A percentile compares a stretch with the other conserved stretches of the same genome.
Evolutionary conservation across 1,140 invertebrate genomes (phyloP).

Genomic region (Lasioglossum baleicum): DNA sequence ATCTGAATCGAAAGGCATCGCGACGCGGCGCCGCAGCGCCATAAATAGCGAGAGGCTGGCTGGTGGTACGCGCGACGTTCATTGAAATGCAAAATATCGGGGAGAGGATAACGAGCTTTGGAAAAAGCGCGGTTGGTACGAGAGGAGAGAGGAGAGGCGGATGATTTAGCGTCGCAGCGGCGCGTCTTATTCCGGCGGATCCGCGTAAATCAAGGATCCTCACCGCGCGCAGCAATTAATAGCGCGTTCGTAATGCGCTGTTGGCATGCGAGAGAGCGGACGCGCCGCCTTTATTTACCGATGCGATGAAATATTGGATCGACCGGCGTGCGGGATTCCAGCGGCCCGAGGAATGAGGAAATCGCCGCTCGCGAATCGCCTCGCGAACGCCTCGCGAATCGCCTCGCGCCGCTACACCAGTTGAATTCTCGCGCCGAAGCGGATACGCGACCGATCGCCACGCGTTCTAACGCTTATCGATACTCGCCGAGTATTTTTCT

Average conservation of each 20-base stretch:
- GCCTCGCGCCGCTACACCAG: not conserved
- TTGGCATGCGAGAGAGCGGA: constrained; percentile 68
- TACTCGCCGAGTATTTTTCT: no score
- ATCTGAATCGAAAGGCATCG: no score
- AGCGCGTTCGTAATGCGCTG: constrained; percentile 69
- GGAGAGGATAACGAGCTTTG: constrained; percentile 13
- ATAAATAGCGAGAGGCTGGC: no score
- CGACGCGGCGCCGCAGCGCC: no score
- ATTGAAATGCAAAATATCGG: constrained; percentile 43
- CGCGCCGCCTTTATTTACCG: constrained; percentile 61
- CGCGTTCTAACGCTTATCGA: not conserved
- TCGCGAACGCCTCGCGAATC: no score
- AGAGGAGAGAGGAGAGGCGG: not conserved
- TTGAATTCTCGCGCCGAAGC: constrained; percentile 32
- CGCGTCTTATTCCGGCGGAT: constrained; percentile 12
- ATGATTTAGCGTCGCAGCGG: constrained; percentile 36
- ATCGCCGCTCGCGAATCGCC: not conserved
- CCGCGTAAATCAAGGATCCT: constrained; percentile 46
- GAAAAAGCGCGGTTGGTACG: constrained; percentile 21
- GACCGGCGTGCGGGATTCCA: constrained; percentile 12
- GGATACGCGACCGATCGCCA: not conserved
- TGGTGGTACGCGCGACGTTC: constrained; percentile 10
- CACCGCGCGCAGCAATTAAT: constrained; percentile 68
- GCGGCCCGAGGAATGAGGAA: constrained; percentile 34
- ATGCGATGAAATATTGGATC: constrained; percentile 42